These are phyloP conservation scores for Melinaea marsaeus DNA, from an alignment of 2,888 invertebrate species.

Conservation along the genomic window DNA sequence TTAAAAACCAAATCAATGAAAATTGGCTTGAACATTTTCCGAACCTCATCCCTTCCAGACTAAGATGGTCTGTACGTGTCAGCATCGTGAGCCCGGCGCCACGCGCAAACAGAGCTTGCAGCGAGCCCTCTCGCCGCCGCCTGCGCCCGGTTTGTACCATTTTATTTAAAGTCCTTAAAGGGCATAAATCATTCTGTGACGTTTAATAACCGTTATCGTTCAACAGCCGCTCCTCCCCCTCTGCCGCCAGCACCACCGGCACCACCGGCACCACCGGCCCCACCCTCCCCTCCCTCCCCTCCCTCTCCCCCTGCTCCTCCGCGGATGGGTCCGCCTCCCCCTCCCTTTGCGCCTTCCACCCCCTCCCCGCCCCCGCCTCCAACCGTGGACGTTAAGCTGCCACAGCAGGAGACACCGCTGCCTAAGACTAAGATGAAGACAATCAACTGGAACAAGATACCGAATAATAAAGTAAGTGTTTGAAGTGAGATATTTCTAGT, in stretches of 20 bases:
- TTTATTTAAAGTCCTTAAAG: too few species aligned
- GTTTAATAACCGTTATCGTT: conserved; percentile 29
- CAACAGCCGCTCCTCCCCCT: conserved; percentile 72
- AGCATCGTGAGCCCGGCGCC: conserved; percentile 78
- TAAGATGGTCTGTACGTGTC: conserved; percentile 80
- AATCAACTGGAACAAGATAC: conserved; percentile 98
- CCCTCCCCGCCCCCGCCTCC: conserved; percentile 64
- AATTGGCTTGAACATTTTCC: not conserved
- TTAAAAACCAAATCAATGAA: too few species aligned
- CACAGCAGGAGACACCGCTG: conserved; percentile 93
- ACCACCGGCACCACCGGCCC: conserved; percentile 56
- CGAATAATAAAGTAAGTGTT: conserved; percentile 85
- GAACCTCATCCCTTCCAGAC: conserved; percentile 49
- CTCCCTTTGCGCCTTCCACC: conserved; percentile 53
- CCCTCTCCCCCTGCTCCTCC: conserved; percentile 29
- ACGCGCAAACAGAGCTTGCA: conserved; percentile 80
- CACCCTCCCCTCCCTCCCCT: conserved; percentile 51
- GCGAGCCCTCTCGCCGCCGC: conserved; percentile 69
- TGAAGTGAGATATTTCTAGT: not conserved
- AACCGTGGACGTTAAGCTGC: conserved; percentile 78
- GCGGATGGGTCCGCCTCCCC: conserved; percentile 65
- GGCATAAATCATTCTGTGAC: too few species aligned
- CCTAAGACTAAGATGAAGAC: conserved; percentile 99
- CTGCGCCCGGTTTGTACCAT: conserved; percentile 32
- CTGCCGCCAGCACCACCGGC: conserved; percentile 44